phyloP scores from a whole-genome alignment of 2,888 invertebrate genomes.

The Lithophane socia region DNA sequence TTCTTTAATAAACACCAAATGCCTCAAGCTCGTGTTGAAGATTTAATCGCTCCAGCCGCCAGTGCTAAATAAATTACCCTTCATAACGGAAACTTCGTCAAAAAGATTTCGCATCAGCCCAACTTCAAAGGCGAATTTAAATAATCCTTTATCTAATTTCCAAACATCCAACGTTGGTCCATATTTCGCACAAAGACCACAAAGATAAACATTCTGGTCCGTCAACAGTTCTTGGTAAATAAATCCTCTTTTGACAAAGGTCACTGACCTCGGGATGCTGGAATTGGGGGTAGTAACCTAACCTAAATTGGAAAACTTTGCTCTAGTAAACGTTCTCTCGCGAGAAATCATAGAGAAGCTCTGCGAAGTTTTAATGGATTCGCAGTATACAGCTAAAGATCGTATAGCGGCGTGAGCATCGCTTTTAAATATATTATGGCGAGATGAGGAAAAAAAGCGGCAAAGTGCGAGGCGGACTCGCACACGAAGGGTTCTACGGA shows the following conservation, averaged over 20 bases:
- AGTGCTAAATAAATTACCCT: constrained; percentile 41
- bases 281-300: constrained; percentile 66
- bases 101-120: constrained; percentile 39
- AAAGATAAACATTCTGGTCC: constrained; percentile 58
- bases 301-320: constrained; percentile 79
- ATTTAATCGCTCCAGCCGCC: constrained; percentile 34
- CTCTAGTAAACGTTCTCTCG: constrained; percentile 59
- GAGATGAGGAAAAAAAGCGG: constrained; percentile 7
- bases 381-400: constrained; percentile 48
- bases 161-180: constrained; percentile 19
- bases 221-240: constrained; percentile 65
- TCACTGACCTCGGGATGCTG: constrained; percentile 57
- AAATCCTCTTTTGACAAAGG: constrained; percentile 66
- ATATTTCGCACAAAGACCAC: constrained; percentile 40
- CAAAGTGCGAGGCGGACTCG: too few relatives aligned
- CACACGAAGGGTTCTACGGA: too few relatives aligned
- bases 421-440: constrained; percentile 35
- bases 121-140: constrained; percentile 43
- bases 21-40: constrained; percentile 10
- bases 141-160: constrained; percentile 42
- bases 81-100: constrained; percentile 37
- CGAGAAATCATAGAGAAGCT: constrained; percentile 66
- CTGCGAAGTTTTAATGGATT: constrained; percentile 67
- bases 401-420: constrained; percentile 23
- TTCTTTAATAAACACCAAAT: constrained; percentile 33